Evolutionary conservation across 2,888 invertebrate species (phyloP), one percentile per base, ranked within the genome.

Genomic region (Eubasilissa splendida): DNA sequence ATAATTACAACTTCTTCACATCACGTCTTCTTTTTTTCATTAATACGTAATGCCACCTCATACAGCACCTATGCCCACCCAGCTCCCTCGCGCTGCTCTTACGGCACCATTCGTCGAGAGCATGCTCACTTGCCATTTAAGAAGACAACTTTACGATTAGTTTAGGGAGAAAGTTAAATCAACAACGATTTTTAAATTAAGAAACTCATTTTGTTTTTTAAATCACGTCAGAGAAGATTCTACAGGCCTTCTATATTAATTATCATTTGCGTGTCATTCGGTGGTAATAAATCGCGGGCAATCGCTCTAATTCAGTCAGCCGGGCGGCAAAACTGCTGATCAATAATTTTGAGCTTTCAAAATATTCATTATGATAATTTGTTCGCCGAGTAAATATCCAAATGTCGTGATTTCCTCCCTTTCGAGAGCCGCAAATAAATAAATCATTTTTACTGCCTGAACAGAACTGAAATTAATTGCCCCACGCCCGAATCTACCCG

Each of bases 361-460:
- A 42, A 71, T 71, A 56, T 73, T 73, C 58, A 73, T 73, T 73
- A 58, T 56, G 71, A 73, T 58, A 58, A 73, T 73, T 73, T 73
- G 31, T 42, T 42, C 54, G 52, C 56, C 56, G 71, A n/a, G 71
- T 65, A 79, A 71, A 79, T 71, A 79, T 63, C 79, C 79, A 22
- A 79, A 60, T 74, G 74, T 80, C 77, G 77, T 65, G 77, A 77
- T 59, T 74, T 73, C 77, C 74, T 74, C 80, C 74, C 71, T 73
- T 42, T 50, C 53, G 50, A 58, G 75, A 50, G 56, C 33, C 59
- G 53, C 79, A 70, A 77, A 80, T 77, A 59, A 77, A 80, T 80
- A 80, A 80, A 80, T 80, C 80, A 80, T 80, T 80, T 80, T 80
- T 77, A 77, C 42, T 76, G 77, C 73, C 53, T 66, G 58, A 56